A percentile compares a stretch with the other conserved stretches of the same genome.
phyloP scores from a whole-genome alignment of 2,113 vertebrate species.

The Ellobius talpinus region DNA sequence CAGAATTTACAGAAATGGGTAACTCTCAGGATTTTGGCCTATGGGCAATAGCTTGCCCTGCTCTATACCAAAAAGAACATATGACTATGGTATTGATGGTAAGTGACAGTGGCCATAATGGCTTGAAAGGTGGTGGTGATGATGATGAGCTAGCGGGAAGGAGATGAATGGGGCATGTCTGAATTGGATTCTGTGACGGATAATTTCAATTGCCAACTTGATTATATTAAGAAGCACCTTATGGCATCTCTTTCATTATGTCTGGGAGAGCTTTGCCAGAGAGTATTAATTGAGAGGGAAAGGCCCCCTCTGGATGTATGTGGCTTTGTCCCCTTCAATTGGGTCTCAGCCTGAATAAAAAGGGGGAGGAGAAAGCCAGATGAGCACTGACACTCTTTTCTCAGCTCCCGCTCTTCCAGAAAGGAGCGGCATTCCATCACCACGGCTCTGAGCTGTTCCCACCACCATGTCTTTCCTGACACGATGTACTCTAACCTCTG shows the following conservation, averaged over 20 bases:
- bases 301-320: neutral
- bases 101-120: neutral
- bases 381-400: neutral
- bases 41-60: neutral
- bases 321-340: neutral
- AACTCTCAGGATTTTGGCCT: neutral
- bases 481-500: neutral
- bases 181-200: neutral
- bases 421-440: neutral
- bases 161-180: neutral
- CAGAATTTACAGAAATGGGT: neutral
- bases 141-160: neutral
- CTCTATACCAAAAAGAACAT: neutral
- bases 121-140: neutral
- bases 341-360: neutral
- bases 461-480: neutral
- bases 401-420: neutral
- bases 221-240: neutral
- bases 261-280: neutral
- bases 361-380: neutral
- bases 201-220: neutral
- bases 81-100: neutral
- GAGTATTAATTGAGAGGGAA: neutral
- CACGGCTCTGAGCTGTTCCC: neutral
- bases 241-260: neutral